Conservation (phyloP, 2,888 invertebrate species). For the Mimumesa dahlbomi region DNA sequence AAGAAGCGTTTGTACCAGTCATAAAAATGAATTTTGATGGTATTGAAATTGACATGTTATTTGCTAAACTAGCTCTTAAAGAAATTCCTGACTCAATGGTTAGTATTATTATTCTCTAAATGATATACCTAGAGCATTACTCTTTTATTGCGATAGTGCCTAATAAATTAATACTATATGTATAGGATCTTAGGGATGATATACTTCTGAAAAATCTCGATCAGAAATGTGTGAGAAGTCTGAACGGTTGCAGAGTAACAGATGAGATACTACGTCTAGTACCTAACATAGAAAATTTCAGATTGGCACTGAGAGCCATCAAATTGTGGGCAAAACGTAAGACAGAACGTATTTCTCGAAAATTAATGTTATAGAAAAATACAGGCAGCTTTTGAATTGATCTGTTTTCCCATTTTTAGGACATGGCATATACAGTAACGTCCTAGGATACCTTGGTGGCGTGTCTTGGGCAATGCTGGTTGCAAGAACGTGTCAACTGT, state of each 20-base stretch:
- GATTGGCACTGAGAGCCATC: conserved; percentile 95
- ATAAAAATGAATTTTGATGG: conserved; percentile 99
- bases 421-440: conserved; percentile 99
- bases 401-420: conserved; percentile 81
- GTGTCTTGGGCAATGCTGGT: conserved; percentile 99
- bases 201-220: conserved; percentile 96
- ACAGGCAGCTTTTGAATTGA: conserved; percentile 15
- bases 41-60: conserved; percentile 99
- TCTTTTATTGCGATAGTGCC: background rate
- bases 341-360: conserved; percentile 73
- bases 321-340: conserved; percentile 99
- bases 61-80: conserved; percentile 96
- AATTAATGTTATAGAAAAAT: background rate
- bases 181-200: conserved; percentile 93
- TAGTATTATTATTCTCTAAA: conserved; percentile 46
- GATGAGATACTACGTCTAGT: conserved; percentile 98
- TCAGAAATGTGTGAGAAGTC: conserved; percentile 96
- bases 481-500: conserved; percentile 98
- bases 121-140: too few species aligned
- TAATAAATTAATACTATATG: conserved; percentile 27
- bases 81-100: conserved; percentile 92
- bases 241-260: conserved; percentile 99
- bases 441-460: conserved; percentile 97
- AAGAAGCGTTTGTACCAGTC: conserved; percentile 99
- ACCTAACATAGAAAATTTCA: conserved; percentile 96